phyloP scores from a whole-genome alignment of 1,140 invertebrate genomes.

The Tribolium madens region DNA sequence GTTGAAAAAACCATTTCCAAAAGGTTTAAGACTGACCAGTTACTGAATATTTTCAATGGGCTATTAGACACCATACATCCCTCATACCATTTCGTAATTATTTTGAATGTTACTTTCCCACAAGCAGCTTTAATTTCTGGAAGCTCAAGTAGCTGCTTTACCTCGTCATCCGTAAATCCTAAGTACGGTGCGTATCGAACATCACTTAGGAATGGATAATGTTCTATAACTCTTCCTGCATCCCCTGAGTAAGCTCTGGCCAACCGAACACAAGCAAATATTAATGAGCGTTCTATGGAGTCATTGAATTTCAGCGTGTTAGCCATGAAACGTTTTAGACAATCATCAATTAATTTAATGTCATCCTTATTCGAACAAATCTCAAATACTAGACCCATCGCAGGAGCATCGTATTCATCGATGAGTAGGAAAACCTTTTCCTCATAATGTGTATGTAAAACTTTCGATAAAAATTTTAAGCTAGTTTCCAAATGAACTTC shows the following conservation, averaged over 20 bases:
- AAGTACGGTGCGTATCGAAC: slow-evolving; percentile 33
- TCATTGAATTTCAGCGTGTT: slow-evolving; percentile 28
- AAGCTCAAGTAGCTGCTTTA: slow-evolving; percentile 23
- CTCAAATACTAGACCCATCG: slow-evolving; percentile 13
- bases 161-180: slow-evolving; percentile 34
- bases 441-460: slow-evolving; percentile 41
- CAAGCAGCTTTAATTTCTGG: slow-evolving; percentile 34
- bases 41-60: slow-evolving; percentile 32
- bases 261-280: slow-evolving; percentile 41
- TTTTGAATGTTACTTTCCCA: slow-evolving; percentile 18
- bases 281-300: slow-evolving; percentile 39
- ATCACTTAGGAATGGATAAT: slow-evolving; percentile 40
- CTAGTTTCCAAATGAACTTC: not conserved
- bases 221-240: slow-evolving; percentile 35
- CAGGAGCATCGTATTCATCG: slow-evolving; percentile 31
- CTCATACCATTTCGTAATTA: slow-evolving; percentile 33
- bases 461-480: slow-evolving; percentile 34
- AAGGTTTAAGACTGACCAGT: slow-evolving; percentile 28
- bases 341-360: slow-evolving; percentile 38
- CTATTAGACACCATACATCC: slow-evolving; percentile 37
- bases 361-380: slow-evolving; percentile 35
- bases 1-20: not conserved
- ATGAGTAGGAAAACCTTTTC: slow-evolving; percentile 31
- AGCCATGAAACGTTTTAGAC: slow-evolving; percentile 40
- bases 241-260: slow-evolving; percentile 18